These are phyloP conservation scores for Papilio gigon DNA, from an alignment of 2,888 invertebrate genomes.

Conservation along the genomic window DNA sequence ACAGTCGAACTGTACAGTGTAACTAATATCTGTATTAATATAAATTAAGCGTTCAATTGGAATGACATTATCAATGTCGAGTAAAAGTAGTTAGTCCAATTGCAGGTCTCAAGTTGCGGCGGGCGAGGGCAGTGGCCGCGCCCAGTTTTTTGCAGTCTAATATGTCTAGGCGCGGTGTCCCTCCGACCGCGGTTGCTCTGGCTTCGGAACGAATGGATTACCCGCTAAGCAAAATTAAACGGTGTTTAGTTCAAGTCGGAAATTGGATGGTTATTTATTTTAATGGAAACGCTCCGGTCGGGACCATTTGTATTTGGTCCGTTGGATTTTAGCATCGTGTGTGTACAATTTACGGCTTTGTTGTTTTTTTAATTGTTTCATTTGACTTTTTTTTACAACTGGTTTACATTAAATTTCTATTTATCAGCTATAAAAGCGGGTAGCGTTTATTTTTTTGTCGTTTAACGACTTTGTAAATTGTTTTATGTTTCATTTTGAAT, in stretches of 20 bases:
- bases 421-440: background rate
- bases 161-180: slow-evolving; percentile 64
- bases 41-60: too few relatives aligned
- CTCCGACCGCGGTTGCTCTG: slow-evolving; percentile 30
- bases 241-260: slow-evolving; percentile 44
- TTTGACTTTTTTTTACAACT: background rate
- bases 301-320: slow-evolving; percentile 26
- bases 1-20: too few relatives aligned
- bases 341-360: slow-evolving; percentile 20
- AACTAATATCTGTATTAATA: too few relatives aligned
- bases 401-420: slow-evolving; percentile 2
- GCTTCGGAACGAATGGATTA: slow-evolving; percentile 68
- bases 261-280: slow-evolving; percentile 40
- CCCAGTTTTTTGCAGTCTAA: slow-evolving; percentile 42
- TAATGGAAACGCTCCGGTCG: slow-evolving; percentile 29
- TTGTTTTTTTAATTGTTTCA: slow-evolving; percentile 12
- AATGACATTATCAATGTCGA: too few relatives aligned
- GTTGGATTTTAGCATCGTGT: slow-evolving; percentile 28
- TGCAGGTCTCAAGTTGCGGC: background rate
- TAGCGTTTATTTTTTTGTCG: background rate
- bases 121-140: background rate
- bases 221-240: slow-evolving; percentile 64
- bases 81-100: background rate
- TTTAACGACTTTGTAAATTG: background rate
- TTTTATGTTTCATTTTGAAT: background rate